Evolutionary conservation across 2,888 invertebrate genomes (phyloP).

Genomic region (Pollenia labialis): DNA sequence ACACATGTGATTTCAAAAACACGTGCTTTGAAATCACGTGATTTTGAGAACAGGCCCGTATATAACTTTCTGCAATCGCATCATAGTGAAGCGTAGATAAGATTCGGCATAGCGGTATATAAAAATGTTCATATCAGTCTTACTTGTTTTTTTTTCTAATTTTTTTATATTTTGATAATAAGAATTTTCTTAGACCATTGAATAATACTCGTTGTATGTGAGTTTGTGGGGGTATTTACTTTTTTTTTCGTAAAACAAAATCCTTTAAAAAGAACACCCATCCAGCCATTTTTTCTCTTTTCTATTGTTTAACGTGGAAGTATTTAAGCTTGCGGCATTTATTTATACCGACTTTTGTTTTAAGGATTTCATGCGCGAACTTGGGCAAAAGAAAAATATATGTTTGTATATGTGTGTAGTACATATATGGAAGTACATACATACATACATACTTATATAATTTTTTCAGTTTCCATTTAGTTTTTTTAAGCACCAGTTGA

Average conservation of each 20-base stretch:
- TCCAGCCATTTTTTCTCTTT: slow-evolving; percentile 1
- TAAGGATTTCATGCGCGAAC: slow-evolving; percentile 27
- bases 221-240: neutral
- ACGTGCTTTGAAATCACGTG: no score
- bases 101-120: no score
- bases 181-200: slow-evolving; percentile 20
- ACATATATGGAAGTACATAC: no score
- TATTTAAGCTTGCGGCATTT: slow-evolving; percentile 43
- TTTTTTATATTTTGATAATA: neutral
- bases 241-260: neutral
- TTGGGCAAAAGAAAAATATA: neutral
- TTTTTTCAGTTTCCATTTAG: neutral
- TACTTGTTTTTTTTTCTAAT: neutral
- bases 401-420: no score
- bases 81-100: no score
- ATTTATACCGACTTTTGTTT: slow-evolving; percentile 43
- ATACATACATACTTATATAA: neutral
- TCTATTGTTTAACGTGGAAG: slow-evolving; percentile 30
- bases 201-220: neutral
- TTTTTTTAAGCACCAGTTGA: neutral
- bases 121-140: neutral
- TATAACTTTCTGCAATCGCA: no score
- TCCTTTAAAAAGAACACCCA: slow-evolving; percentile 37
- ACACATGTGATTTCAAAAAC: no score
- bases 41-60: no score